Evolutionary conservation across 2,888 invertebrate species (phyloP).

Genomic region (Sphinx pinastri): DNA sequence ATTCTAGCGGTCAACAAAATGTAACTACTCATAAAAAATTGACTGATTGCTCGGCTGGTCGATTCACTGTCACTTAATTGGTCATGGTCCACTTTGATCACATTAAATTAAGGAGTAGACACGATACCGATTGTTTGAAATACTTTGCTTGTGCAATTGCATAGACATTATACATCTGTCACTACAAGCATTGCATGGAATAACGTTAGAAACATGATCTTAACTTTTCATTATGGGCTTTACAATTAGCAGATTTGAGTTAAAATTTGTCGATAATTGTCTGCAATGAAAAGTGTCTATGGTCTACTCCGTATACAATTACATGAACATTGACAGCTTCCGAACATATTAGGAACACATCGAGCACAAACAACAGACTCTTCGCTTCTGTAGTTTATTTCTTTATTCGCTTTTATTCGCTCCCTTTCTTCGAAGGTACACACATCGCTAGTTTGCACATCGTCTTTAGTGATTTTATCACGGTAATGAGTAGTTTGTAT

Average conservation of each 20-base stretch:
- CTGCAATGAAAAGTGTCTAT: slow-evolving; percentile 72
- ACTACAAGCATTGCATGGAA: slow-evolving; percentile 65
- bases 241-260: slow-evolving; percentile 66
- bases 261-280: slow-evolving; percentile 43
- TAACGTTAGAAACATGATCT: slow-evolving; percentile 23
- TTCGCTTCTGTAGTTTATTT: slow-evolving; percentile 58
- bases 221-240: slow-evolving; percentile 75
- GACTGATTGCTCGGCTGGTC: slow-evolving; percentile 78
- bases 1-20: slow-evolving; percentile 83
- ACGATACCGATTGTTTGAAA: slow-evolving; percentile 57
- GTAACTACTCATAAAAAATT: slow-evolving; percentile 77
- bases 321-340: slow-evolving; percentile 43
- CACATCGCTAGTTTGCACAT: slow-evolving; percentile 14
- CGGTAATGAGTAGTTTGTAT: not conserved
- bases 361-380: slow-evolving; percentile 54
- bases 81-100: slow-evolving; percentile 79
- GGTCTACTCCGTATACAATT: slow-evolving; percentile 59
- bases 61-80: slow-evolving; percentile 79
- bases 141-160: slow-evolving; percentile 71
- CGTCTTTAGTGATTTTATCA: slow-evolving; percentile 26
- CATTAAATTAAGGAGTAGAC: slow-evolving; percentile 68
- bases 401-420: slow-evolving; percentile 38
- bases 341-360: slow-evolving; percentile 55
- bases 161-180: slow-evolving; percentile 47
- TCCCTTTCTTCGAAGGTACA: slow-evolving; percentile 28